A percentile compares a stretch with the other conserved stretches of the same genome.
phyloP scores from a whole-genome alignment of 2,113 vertebrate species.

The Cavia aperea region DNA sequence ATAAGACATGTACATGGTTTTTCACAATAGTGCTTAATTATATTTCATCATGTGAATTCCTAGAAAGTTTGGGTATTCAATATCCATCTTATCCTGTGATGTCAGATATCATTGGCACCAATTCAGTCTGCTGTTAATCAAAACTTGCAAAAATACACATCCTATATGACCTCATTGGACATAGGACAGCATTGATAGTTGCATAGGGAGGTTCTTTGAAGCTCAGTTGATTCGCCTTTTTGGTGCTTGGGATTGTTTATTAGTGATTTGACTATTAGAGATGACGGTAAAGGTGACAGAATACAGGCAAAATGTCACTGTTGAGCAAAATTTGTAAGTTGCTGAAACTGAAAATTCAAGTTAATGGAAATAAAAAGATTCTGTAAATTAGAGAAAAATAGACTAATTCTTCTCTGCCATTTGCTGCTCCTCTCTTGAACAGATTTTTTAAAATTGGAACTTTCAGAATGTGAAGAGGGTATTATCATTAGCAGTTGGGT shows the following conservation, averaged over 20 bases:
- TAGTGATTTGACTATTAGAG: too few species aligned
- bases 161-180: neutral
- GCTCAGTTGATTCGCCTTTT: neutral
- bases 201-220: neutral
- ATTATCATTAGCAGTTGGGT: neutral
- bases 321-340: neutral
- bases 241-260: neutral
- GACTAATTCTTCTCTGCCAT: neutral
- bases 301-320: neutral
- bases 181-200: neutral
- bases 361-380: neutral
- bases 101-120: neutral
- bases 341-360: neutral
- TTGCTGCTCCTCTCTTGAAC: neutral
- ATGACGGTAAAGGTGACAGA: neutral
- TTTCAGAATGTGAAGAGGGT: neutral
- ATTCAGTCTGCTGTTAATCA: neutral
- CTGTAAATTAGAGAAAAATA: neutral
- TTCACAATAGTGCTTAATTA: neutral
- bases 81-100: neutral
- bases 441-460: neutral
- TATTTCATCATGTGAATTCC: neutral
- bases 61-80: neutral
- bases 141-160: neutral
- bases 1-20: too few species aligned